Evolutionary conservation across 2,797 vertebrate species (phyloP).

Genomic region (Sebastiscus albofasciatus): DNA sequence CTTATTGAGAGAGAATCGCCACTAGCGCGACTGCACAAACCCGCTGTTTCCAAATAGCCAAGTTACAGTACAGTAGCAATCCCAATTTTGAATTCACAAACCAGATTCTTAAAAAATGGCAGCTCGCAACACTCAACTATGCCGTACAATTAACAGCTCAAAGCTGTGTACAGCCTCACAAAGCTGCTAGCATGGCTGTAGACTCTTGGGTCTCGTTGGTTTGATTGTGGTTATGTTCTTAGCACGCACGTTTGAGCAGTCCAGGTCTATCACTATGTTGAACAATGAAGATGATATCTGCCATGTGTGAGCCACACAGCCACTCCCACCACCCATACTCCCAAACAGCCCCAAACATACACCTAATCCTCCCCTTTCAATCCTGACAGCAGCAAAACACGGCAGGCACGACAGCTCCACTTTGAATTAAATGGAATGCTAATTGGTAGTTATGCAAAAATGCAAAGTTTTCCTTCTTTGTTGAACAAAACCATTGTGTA

Average conservation of each 20-base stretch:
- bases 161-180: neutral
- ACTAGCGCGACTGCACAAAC: no score
- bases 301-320: neutral
- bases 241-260: constrained; percentile 8
- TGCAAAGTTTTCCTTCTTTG: neutral
- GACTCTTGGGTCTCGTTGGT: neutral
- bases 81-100: no score
- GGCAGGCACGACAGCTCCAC: neutral
- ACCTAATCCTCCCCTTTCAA: constrained; percentile 1
- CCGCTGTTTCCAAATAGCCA: no score
- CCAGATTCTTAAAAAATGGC: no score
- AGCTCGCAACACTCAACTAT: no score
- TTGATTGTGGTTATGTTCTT: constrained; percentile 8
- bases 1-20: no score
- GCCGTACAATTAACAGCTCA: neutral
- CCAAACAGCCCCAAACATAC: neutral
- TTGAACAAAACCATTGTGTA: neutral
- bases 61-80: no score
- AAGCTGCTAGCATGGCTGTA: neutral
- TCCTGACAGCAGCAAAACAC: constrained; percentile 25
- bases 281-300: constrained; percentile 34
- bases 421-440: neutral
- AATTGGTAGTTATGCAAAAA: neutral
- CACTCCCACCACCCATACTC: neutral
- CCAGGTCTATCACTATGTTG: constrained; percentile 2